Percentiles rank a stretch among this genome's conserved stretches.
Evolutionary conservation across 2,113 vertebrate species (phyloP).

Genomic region (Lophotis ruficrista): DNA sequence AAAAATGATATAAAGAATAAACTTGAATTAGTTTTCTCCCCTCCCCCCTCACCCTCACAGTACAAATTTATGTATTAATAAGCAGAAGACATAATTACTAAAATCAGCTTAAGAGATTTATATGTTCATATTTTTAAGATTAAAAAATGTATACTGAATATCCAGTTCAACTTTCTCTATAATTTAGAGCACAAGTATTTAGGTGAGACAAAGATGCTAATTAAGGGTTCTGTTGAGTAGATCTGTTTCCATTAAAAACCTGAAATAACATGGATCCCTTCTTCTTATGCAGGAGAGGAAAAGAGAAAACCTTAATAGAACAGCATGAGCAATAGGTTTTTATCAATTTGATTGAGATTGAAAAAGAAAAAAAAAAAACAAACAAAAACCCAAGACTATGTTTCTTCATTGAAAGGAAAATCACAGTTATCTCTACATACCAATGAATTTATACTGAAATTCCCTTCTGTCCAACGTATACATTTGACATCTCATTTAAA

Average conservation of each 20-base stretch:
- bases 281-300: neutral
- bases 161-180: neutral
- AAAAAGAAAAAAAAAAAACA: neutral
- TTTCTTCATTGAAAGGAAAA: neutral
- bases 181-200: neutral
- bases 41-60: accelerated
- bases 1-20: neutral
- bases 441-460: neutral
- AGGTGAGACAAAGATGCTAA: neutral
- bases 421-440: neutral
- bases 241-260: neutral
- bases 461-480: neutral
- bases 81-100: neutral
- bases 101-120: neutral
- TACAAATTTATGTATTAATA: neutral
- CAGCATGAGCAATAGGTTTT: neutral
- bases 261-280: neutral
- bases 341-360: neutral
- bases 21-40: neutral
- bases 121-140: neutral
- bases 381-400: accelerated
- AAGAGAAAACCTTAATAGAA: neutral
- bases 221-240: neutral
- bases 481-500: neutral
- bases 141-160: neutral